phyloP scores from a whole-genome alignment of 2,113 vertebrate species.

The Crotalus viridis region DNA sequence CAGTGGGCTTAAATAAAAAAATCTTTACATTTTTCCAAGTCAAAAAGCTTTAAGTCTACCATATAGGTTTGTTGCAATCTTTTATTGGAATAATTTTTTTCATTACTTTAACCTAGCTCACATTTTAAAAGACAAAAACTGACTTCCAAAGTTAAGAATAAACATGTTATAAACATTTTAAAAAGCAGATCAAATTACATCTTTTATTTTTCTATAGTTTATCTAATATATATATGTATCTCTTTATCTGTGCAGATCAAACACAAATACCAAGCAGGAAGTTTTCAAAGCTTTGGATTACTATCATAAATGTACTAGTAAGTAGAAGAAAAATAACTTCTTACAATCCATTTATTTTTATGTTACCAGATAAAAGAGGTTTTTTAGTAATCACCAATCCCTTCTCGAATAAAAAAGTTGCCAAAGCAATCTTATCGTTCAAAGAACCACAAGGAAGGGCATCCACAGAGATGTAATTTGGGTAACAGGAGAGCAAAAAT shows the following conservation, averaged over 20 bases:
- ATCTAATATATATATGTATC: background rate
- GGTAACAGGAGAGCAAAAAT: conserved; percentile 89
- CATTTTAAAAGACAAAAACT: background rate
- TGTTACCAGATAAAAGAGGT: conserved; percentile 57
- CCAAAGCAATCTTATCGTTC: conserved; percentile 79
- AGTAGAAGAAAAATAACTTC: background rate
- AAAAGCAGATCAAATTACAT: background rate
- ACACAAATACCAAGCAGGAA: background rate
- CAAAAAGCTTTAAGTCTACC: fast-evolving
- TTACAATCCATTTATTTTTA: conserved; percentile 50
- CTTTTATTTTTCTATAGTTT: background rate
- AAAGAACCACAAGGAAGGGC: conserved; percentile 80
- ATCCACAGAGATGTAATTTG: conserved; percentile 78
- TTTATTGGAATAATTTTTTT: background rate
- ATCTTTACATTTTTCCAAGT: background rate
- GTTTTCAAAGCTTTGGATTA: background rate
- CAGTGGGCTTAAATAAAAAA: background rate
- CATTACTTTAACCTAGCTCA: background rate
- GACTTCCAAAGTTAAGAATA: conserved; percentile 10
- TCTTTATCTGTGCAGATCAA: background rate
- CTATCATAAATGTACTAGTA: background rate
- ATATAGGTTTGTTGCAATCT: background rate
- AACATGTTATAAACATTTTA: background rate
- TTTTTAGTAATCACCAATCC: conserved; percentile 75
- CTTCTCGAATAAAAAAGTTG: conserved; percentile 75